phyloP scores from a whole-genome alignment of 2,113 vertebrate species.

The Aphyosemion australe region DNA sequence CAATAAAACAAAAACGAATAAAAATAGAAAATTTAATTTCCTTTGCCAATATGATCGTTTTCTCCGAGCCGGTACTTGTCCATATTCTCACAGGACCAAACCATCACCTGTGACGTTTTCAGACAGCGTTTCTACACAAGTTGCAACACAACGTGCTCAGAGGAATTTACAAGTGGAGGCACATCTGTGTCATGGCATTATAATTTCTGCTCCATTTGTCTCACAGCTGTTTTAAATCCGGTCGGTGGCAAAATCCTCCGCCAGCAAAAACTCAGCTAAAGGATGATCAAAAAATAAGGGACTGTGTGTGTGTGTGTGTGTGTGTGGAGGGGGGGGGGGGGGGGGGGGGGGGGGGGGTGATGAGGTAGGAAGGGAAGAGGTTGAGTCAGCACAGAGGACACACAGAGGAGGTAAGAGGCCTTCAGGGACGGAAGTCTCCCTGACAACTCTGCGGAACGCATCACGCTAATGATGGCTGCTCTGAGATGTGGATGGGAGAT shows the following conservation, averaged over 20 bases:
- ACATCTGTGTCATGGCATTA: conserved; percentile 44
- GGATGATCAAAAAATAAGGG: conserved; percentile 22
- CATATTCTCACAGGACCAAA: neutral
- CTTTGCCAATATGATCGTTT: no score
- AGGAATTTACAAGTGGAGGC: conserved; percentile 38
- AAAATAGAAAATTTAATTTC: no score
- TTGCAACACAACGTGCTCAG: conserved; percentile 11
- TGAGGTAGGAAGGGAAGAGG: conserved; percentile 23
- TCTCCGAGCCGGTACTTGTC: no score
- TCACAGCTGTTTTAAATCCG: conserved; percentile 59
- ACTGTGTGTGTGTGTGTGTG: no score
- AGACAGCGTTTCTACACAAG: neutral
- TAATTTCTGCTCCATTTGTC: conserved; percentile 54
- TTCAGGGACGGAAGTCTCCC: conserved; percentile 14
- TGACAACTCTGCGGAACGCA: conserved; percentile 29
- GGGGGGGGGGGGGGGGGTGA: neutral
- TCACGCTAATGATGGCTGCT: conserved; percentile 21
- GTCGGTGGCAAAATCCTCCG: conserved; percentile 56
- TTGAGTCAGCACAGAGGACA: conserved; percentile 41
- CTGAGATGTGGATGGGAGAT: neutral
- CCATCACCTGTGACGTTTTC: neutral
- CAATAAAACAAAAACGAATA: no score
- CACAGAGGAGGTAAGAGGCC: conserved; percentile 7
- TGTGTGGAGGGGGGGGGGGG: neutral
- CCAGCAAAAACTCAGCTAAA: conserved; percentile 27